Conservation (phyloP, 2,888 invertebrate genomes). For the Rotaria magnacalcarata region DNA sequence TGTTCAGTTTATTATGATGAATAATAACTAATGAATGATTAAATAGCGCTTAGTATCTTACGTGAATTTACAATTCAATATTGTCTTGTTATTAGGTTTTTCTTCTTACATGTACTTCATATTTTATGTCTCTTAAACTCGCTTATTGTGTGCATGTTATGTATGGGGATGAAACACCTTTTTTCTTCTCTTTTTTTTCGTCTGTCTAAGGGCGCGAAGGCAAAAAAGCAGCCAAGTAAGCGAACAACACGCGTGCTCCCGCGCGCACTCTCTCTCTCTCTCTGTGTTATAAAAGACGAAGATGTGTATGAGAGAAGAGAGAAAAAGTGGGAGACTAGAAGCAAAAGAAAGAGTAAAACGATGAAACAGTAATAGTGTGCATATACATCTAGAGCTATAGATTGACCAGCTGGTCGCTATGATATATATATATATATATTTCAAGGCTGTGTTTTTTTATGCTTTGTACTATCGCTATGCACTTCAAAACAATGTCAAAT, state of each 20-base stretch:
- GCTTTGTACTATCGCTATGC: not conserved
- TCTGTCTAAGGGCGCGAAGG: not conserved
- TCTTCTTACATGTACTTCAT: not conserved
- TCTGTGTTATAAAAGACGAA: not conserved
- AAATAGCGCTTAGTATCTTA: not conserved
- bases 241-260: not conserved
- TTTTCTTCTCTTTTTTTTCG: not conserved
- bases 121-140: not conserved
- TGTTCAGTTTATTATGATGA: not conserved
- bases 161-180: not conserved
- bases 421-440: not conserved
- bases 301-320: not conserved
- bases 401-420: constrained; percentile 9
- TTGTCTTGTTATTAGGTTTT: not conserved
- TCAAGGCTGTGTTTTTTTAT: not conserved
- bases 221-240: not conserved
- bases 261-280: no score
- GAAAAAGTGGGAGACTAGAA: not conserved
- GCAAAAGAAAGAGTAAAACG: not conserved
- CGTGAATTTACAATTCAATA: not conserved
- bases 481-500: not conserved
- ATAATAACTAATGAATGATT: not conserved
- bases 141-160: not conserved
- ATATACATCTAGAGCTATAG: not conserved
- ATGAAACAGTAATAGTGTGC: not conserved